These are phyloP conservation scores for Zelleria hepariella DNA, from an alignment of 2,888 invertebrate genomes.

Conservation along the genomic window DNA sequence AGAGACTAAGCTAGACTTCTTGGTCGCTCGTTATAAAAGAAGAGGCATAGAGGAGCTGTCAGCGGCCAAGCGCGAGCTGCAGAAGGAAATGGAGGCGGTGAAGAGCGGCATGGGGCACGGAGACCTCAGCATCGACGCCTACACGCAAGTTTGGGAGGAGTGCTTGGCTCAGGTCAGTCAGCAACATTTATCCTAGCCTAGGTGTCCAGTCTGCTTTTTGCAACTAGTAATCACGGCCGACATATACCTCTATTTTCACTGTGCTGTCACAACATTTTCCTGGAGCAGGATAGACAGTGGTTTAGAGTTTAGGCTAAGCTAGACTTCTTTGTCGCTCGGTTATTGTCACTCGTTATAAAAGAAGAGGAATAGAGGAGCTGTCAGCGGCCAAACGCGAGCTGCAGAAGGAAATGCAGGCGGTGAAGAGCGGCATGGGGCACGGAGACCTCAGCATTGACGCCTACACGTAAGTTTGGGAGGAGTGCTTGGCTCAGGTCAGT, in stretches of 20 bases:
- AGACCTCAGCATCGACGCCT: slow-evolving; percentile 91
- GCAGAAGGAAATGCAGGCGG: slow-evolving; percentile 88
- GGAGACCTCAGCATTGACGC: slow-evolving; percentile 93
- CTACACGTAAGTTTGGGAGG: slow-evolving; percentile 97
- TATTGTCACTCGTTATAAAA: too few species aligned
- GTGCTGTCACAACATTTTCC: too few species aligned
- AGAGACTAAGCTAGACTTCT: too few species aligned
- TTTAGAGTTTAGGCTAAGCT: too few species aligned
- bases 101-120: slow-evolving; percentile 96
- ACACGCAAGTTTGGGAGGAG: slow-evolving; percentile 97
- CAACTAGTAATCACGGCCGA: too few species aligned
- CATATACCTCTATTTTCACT: too few species aligned
- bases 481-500: slow-evolving; percentile 93
- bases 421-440: slow-evolving; percentile 95
- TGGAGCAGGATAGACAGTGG: too few species aligned
- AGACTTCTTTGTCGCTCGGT: too few species aligned
- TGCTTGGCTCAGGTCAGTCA: slow-evolving; percentile 85
- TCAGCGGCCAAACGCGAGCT: slow-evolving; percentile 76
- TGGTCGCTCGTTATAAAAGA: too few species aligned
- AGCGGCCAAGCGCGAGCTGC: slow-evolving; percentile 75
- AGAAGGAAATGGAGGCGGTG: slow-evolving; percentile 90
- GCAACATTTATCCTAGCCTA: too few species aligned
- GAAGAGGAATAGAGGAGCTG: too few species aligned
- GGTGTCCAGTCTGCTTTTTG: too few species aligned
- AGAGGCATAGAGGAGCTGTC: slow-evolving; percentile 81